These are phyloP conservation scores for Peromyscus eremicus DNA, from an alignment of 2,797 vertebrate genomes.

Conservation along the genomic window DNA sequence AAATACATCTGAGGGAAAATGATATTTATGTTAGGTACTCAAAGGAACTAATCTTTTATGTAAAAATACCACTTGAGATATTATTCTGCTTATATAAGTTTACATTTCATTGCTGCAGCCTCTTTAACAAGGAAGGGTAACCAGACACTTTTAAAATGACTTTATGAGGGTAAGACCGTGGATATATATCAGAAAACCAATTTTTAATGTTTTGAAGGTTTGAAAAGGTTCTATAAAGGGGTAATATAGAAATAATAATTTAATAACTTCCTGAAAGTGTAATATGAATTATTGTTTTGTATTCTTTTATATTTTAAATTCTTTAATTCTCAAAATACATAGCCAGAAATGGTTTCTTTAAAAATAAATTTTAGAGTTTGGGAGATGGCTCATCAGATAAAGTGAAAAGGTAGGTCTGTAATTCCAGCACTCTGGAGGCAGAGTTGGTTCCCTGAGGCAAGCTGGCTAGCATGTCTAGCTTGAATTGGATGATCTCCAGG, in stretches of 20 bases:
- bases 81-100: background rate
- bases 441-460: background rate
- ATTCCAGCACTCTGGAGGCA: background rate
- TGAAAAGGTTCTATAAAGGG: background rate
- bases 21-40: slow-evolving; percentile 1
- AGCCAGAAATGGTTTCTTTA: background rate
- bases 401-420: background rate
- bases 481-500: background rate
- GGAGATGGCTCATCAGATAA: background rate
- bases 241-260: slow-evolving; percentile 6
- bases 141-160: background rate
- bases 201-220: background rate
- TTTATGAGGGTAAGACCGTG: background rate
- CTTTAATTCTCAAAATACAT: background rate
- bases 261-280: background rate
- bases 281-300: slow-evolving; percentile 17
- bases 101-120: background rate
- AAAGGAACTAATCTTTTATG: slow-evolving; percentile 7
- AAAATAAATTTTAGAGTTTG: background rate
- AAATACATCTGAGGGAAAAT: background rate
- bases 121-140: background rate
- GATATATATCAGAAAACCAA: background rate
- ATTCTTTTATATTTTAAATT: slow-evolving; percentile 13
- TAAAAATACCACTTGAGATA: background rate
- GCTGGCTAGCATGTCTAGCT: background rate